Percentiles rank a stretch among this genome's conserved stretches.
Evolutionary conservation across 2,888 invertebrate genomes (phyloP).

Genomic region (Megastigmus dorsalis): DNA sequence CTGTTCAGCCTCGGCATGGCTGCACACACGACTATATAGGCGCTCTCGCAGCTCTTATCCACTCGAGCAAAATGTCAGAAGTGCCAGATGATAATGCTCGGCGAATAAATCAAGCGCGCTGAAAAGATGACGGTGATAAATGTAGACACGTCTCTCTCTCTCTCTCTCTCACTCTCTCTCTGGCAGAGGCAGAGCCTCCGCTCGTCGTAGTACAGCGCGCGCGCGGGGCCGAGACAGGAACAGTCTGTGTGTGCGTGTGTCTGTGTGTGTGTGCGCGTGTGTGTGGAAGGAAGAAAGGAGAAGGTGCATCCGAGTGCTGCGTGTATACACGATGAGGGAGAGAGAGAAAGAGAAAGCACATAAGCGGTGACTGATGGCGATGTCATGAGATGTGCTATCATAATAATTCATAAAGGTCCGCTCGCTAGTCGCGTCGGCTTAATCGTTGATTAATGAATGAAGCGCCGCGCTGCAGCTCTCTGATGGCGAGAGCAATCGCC

Average conservation of each 20-base stretch:
- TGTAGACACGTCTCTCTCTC: conserved; percentile 70
- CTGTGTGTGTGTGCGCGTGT: not conserved
- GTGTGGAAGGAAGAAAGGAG: not conserved
- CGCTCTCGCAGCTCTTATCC: conserved; percentile 65
- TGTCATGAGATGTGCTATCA: conserved; percentile 73
- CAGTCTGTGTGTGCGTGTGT: not conserved
- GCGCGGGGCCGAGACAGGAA: not conserved
- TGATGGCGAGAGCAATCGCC: not conserved
- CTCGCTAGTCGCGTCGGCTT: conserved; percentile 62
- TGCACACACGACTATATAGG: conserved; percentile 18
- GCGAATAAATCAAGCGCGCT: conserved; percentile 73
- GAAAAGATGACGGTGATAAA: conserved; percentile 75
- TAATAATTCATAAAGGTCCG: conserved; percentile 73
- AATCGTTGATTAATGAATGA: conserved; percentile 72
- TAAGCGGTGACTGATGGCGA: conserved; percentile 71
- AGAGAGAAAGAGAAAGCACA: conserved; percentile 54
- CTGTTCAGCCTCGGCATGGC: no score
- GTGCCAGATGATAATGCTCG: conserved; percentile 73
- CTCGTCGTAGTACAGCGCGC: no score
- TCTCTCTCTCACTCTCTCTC: no score
- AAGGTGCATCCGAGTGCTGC: no score
- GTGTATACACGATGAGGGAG: conserved; percentile 7
- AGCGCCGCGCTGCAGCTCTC: no score
- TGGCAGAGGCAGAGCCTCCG: no score
- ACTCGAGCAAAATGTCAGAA: conserved; percentile 74